These are phyloP conservation scores for Galerucella pusilla DNA, from an alignment of 2,888 invertebrate genomes.

Conservation along the genomic window DNA sequence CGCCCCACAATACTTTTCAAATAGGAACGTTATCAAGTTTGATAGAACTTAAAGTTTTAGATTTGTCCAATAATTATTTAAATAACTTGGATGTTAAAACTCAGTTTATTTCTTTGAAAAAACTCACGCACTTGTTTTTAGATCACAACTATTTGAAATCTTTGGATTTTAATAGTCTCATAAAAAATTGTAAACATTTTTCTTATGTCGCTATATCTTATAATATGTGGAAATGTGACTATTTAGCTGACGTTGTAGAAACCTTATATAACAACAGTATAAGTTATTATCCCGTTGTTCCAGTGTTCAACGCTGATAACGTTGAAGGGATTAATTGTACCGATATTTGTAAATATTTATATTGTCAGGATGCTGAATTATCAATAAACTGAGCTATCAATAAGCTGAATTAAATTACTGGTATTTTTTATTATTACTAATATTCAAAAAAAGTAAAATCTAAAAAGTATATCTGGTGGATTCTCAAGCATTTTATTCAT, in stretches of 20 bases:
- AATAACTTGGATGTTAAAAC: slow-evolving; percentile 12
- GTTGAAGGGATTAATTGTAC: slow-evolving; percentile 35
- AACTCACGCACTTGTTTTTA: slow-evolving; percentile 10
- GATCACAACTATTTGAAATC: slow-evolving; percentile 28
- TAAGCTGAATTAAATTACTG: background rate
- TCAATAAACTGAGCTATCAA: background rate
- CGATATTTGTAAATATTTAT: slow-evolving; percentile 35
- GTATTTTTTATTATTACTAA: background rate
- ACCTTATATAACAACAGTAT: slow-evolving; percentile 18
- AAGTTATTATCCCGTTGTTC: slow-evolving; percentile 15
- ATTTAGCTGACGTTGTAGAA: slow-evolving; percentile 17
- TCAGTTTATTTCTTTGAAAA: slow-evolving; percentile 18
- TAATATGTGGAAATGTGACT: slow-evolving; percentile 29
- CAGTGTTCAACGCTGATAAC: slow-evolving; percentile 27
- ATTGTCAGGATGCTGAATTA: slow-evolving; percentile 12
- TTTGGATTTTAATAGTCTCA: slow-evolving; percentile 17
- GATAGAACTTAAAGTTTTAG: slow-evolving; percentile 16
- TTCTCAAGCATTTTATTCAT: too few relatives aligned
- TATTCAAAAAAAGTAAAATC: too few relatives aligned
- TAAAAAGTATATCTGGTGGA: too few relatives aligned
- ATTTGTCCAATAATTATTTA: slow-evolving; percentile 21
- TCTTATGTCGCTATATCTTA: slow-evolving; percentile 23
- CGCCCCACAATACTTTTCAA: slow-evolving; percentile 12
- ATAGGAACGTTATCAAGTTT: slow-evolving; percentile 17
- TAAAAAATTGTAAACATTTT: slow-evolving; percentile 18